A percentile compares a stretch with the other conserved stretches of the same genome.
These are phyloP conservation scores for Ataeniobius toweri DNA, from an alignment of 2,797 vertebrate genomes.

Conservation along the genomic window DNA sequence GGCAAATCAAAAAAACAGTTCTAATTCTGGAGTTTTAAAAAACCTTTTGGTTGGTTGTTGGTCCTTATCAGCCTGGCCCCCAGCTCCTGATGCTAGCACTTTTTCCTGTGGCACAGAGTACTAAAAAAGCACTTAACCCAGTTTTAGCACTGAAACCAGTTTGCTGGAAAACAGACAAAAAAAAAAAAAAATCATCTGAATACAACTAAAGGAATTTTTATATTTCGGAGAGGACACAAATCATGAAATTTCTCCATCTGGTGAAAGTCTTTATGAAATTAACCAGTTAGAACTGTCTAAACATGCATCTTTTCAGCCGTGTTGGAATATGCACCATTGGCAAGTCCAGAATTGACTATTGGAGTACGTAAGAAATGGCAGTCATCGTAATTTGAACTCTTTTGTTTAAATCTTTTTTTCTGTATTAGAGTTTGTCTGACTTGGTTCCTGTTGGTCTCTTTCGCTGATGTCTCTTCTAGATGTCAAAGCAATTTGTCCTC, in stretches of 20 bases:
- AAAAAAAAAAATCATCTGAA: constrained; percentile 19
- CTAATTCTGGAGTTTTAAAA: no score
- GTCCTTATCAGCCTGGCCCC: no score
- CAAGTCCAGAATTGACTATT: constrained; percentile 36
- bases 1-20: no score
- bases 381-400: constrained; percentile 22
- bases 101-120: no score
- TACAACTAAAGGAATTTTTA: constrained; percentile 17
- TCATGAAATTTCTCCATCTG: constrained; percentile 50
- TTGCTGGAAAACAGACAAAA: no score
- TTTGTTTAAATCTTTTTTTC: constrained; percentile 12
- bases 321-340: constrained; percentile 48
- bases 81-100: no score
- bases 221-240: constrained; percentile 44
- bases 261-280: constrained; percentile 54
- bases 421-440: constrained; percentile 26
- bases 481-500: constrained; percentile 60
- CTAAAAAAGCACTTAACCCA: no score
- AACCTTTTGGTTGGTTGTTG: no score
- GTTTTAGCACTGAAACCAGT: no score
- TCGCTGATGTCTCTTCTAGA: constrained; percentile 44
- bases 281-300: constrained; percentile 35
- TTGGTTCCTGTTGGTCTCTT: constrained; percentile 33
- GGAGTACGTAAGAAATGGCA: constrained; percentile 37
- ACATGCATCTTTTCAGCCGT: constrained; percentile 50